Evolutionary conservation across 2,888 invertebrate species (phyloP).

Genomic region (Agrotis segetum): DNA sequence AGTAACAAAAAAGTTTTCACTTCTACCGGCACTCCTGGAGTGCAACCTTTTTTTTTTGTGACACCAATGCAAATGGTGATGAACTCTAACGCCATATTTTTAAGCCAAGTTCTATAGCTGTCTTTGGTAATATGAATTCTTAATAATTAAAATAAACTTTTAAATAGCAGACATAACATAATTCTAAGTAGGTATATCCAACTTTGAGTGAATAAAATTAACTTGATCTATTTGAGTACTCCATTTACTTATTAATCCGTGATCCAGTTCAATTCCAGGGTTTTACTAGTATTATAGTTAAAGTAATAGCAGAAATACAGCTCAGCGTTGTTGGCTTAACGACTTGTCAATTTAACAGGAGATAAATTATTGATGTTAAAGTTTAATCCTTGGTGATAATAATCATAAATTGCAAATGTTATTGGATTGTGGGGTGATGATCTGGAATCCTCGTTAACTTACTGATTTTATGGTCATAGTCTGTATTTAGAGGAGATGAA

Average conservation of each 20-base stretch:
- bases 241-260: conserved; percentile 23
- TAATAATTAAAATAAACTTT: not conserved
- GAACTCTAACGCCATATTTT: not conserved
- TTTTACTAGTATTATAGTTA: conserved; percentile 44
- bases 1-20: no score
- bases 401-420: conserved; percentile 15
- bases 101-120: not conserved
- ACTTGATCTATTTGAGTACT: not conserved
- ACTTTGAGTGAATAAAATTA: not conserved
- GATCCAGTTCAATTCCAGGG: conserved; percentile 6
- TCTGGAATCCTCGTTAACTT: not conserved
- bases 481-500: not conserved
- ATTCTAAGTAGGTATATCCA: no score
- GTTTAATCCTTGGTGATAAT: conserved; percentile 12
- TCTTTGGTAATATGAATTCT: not conserved
- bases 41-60: no score
- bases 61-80: not conserved
- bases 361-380: conserved; percentile 24
- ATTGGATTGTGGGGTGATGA: conserved; percentile 17
- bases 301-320: conserved; percentile 29
- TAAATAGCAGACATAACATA: not conserved
- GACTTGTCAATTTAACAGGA: conserved; percentile 49
- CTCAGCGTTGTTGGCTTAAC: conserved; percentile 40
- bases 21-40: no score
- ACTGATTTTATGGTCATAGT: conserved; percentile 16